Evolutionary conservation across 2,888 invertebrate species (phyloP).

Genomic region (Ochropacha duplaris): DNA sequence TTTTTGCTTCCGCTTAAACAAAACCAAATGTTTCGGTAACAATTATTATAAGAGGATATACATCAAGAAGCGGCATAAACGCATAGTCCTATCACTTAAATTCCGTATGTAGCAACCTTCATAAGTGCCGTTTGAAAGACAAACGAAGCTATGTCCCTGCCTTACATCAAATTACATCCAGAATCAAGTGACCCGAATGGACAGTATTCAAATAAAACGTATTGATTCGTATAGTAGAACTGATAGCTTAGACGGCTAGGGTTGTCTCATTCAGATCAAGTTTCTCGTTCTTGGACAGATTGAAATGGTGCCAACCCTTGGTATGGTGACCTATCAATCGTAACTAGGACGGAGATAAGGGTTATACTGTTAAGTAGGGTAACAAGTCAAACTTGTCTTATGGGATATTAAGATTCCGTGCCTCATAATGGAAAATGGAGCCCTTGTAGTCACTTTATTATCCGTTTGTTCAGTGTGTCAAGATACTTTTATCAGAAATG

Average conservation of each 20-base stretch:
- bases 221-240: not conserved
- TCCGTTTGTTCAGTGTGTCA: too few species aligned
- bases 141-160: not conserved
- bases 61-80: too few species aligned
- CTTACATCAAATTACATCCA: not conserved
- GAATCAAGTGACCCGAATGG: not conserved
- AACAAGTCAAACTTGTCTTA: too few species aligned
- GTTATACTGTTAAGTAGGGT: not conserved
- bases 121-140: not conserved
- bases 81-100: not conserved
- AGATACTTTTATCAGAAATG: too few species aligned
- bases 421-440: too few species aligned
- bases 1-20: too few species aligned
- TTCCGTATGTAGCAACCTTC: not conserved
- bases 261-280: not conserved
- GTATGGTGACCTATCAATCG: not conserved
- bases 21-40: too few species aligned
- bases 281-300: not conserved
- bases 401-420: too few species aligned
- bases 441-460: too few species aligned
- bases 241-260: not conserved
- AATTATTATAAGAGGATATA: too few species aligned
- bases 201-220: not conserved
- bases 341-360: not conserved
- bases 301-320: not conserved